Base-by-base conservation (phyloP, 2,797 vertebrate species). In the Eupleurogrammus muticus region DNA sequence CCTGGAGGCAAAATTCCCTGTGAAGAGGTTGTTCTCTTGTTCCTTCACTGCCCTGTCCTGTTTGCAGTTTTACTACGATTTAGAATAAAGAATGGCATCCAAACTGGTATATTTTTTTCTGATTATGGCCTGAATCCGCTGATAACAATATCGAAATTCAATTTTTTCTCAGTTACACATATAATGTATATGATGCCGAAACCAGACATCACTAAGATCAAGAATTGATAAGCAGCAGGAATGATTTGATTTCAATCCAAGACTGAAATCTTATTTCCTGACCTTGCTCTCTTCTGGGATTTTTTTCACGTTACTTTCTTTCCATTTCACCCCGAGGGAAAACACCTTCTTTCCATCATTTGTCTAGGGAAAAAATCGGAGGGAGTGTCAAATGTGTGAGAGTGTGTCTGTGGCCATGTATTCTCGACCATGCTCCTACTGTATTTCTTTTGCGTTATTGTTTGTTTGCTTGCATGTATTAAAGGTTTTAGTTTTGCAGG, bases 1-100 rank as follows among this genome's bases (percentile, higher is more conserved):
- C 79, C 78, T 80, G 58, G 48, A 77, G 80, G 77, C 55, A 66
- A 72, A 70, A 66, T 67, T 35, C 56, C 55, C 28, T 50, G 23
- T 47, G 53, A 75, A 51, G 72, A 67, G 57, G 62, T 67, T 47
- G 49, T 77, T 57, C 12, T 51, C 59, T 75, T 75, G 61, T 77
- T 79, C 70, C 79, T 57, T 73, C 23, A 5, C 34, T 48, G 47
- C 56, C 66, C 52, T 11, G 49, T 51, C 11, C 47, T 46, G 46
- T 66, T 76, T 74, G 32, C 14, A 9, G 50, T 52, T 42, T 68
- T 63, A 17, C 16, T 9, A 2, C 16, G 17, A 8, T 42, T 59
- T 53, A 53, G 17, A 34, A 3, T 44, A 32, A 19, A 49, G 11
- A 48, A 21, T 20, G 21, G 20, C 1, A 1, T 49, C 5, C 13